These are phyloP conservation scores for Spilosoma lubricipeda DNA, from an alignment of 2,888 invertebrate genomes.

Conservation along the genomic window DNA sequence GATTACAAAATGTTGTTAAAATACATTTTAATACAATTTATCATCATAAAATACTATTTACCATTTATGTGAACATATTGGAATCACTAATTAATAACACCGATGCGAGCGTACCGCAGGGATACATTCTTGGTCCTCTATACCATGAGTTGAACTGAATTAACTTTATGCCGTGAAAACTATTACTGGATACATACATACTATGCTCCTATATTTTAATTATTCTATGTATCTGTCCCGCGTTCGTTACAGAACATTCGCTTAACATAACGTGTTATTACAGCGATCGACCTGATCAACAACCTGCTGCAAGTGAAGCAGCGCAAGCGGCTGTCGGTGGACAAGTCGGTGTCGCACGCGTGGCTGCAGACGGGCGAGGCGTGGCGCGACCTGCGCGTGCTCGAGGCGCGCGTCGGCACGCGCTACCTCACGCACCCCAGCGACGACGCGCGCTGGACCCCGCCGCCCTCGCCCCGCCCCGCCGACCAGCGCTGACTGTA, in stretches of 20 bases:
- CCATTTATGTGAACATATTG: neutral
- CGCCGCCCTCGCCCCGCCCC: neutral
- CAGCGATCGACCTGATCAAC: slow-evolving; percentile 99
- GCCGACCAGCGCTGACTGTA: slow-evolving; percentile 52
- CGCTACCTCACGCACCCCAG: slow-evolving; percentile 80
- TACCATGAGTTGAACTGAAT: neutral
- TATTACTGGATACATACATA: neutral
- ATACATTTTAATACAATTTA: too few species aligned
- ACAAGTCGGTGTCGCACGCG: slow-evolving; percentile 97
- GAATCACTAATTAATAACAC: neutral
- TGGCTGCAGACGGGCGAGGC: slow-evolving; percentile 99
- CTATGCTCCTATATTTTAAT: too few species aligned
- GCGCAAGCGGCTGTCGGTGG: slow-evolving; percentile 97
- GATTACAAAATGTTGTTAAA: too few species aligned
- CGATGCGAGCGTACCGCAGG: neutral
- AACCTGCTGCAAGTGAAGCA: slow-evolving; percentile 99
- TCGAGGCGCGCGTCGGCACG: slow-evolving; percentile 87
- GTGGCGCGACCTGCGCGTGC: slow-evolving; percentile 96
- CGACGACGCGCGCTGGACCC: slow-evolving; percentile 61
- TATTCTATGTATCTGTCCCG: too few species aligned
- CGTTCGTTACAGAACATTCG: too few species aligned
- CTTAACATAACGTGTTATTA: neutral
- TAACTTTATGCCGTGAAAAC: neutral
- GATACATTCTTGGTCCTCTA: neutral
- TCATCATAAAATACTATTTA: too few species aligned